phyloP scores from a whole-genome alignment of 2,113 vertebrate species.

The Pituophis catenifer region DNA sequence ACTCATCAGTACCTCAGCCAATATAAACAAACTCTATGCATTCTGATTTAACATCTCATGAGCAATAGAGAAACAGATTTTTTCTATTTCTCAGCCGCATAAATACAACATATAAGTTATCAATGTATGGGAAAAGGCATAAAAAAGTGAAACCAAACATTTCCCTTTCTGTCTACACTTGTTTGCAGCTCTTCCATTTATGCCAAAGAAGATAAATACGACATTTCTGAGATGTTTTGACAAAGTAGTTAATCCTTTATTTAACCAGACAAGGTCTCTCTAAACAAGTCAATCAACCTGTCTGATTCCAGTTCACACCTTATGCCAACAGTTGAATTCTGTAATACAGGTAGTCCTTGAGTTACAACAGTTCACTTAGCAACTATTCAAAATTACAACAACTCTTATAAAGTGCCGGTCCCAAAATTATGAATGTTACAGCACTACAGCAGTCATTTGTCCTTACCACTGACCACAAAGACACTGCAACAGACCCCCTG shows the following conservation, averaged over 20 bases:
- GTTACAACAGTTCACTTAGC: background rate
- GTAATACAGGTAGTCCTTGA: background rate
- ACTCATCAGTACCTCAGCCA: background rate
- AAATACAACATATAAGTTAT: background rate
- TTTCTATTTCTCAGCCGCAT: background rate
- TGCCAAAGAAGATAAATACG: background rate
- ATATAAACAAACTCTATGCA: background rate
- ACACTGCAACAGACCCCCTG: background rate
- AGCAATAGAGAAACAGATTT: background rate
- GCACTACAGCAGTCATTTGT: background rate
- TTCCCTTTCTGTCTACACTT: background rate
- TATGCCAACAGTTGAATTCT: background rate
- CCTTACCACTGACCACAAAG: background rate
- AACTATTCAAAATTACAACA: background rate
- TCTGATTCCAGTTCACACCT: background rate
- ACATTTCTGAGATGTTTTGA: background rate
- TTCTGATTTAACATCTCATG: background rate
- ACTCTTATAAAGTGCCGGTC: background rate
- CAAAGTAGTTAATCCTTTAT: background rate
- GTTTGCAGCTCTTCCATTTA: background rate
- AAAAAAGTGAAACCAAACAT: background rate
- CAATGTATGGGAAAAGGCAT: background rate
- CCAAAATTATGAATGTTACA: background rate
- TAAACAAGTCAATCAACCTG: background rate
- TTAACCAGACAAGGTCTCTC: background rate